These are phyloP conservation scores for Synergus laeviventris DNA, from an alignment of 2,888 invertebrate species.

Conservation along the genomic window DNA sequence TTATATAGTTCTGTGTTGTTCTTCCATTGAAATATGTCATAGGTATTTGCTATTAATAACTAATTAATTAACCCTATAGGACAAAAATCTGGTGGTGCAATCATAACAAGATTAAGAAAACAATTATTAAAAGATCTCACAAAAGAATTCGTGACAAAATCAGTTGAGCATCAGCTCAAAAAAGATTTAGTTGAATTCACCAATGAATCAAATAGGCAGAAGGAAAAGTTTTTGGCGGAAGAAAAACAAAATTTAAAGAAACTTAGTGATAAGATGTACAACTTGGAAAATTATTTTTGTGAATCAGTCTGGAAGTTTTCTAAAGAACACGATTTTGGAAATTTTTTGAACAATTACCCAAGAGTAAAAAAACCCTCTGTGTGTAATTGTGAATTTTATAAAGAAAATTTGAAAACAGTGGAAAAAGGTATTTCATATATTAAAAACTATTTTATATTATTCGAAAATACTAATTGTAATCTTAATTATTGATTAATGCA, in stretches of 20 bases:
- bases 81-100: not conserved
- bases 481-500: not conserved
- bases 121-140: not conserved
- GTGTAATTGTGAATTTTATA: slow-evolving; percentile 34
- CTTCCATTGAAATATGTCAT: no score
- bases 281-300: slow-evolving; percentile 54
- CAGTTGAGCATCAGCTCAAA: slow-evolving; percentile 51
- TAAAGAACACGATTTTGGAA: slow-evolving; percentile 53
- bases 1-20: not conserved
- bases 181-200: slow-evolving; percentile 47
- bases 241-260: slow-evolving; percentile 52
- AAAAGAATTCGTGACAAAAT: slow-evolving; percentile 42
- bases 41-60: not conserved
- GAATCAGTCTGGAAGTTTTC: slow-evolving; percentile 60
- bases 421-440: slow-evolving; percentile 42
- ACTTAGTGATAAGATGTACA: slow-evolving; percentile 15
- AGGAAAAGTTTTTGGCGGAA: slow-evolving; percentile 56
- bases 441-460: no score
- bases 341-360: slow-evolving; percentile 39
- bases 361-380: slow-evolving; percentile 15
- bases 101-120: not conserved
- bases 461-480: not conserved
- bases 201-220: slow-evolving; percentile 45
- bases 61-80: not conserved
- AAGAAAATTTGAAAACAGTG: slow-evolving; percentile 42